A percentile compares a stretch with the other conserved stretches of the same genome.
Conservation (phyloP, 2,888 invertebrate genomes). For the Andrena dorsata region DNA sequence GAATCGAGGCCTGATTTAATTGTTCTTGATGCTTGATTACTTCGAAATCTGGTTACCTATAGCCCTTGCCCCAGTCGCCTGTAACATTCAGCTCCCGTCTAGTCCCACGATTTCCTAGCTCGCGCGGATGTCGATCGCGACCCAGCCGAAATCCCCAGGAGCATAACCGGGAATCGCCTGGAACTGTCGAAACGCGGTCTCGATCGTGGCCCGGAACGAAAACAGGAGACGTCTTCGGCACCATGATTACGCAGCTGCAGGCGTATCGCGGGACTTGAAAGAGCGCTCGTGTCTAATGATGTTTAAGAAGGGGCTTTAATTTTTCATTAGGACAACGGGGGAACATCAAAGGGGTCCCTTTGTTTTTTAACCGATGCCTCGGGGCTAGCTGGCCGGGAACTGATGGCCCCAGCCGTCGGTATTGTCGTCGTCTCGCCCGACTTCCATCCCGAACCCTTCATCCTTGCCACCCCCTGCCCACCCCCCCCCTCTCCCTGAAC, state of each 20-base stretch:
- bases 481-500: conserved; percentile 34
- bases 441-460: conserved; percentile 71
- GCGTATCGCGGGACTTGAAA: conserved; percentile 73
- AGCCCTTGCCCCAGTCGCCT: not conserved
- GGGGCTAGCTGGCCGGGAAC: conserved; percentile 75
- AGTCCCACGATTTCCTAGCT: not conserved
- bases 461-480: conserved; percentile 45
- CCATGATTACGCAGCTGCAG: conserved; percentile 66
- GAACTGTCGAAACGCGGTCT: conserved; percentile 15
- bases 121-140: not conserved
- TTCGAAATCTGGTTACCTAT: not conserved
- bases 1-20: conserved; percentile 8
- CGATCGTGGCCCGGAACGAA: conserved; percentile 39
- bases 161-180: not conserved
- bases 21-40: not conserved
- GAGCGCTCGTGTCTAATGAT: conserved; percentile 83
- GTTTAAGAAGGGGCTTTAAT: conserved; percentile 85
- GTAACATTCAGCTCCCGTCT: not conserved
- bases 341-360: conserved; percentile 83
- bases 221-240: conserved; percentile 49
- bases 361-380: conserved; percentile 82
- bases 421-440: conserved; percentile 74
- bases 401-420: conserved; percentile 60
- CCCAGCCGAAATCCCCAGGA: not conserved
- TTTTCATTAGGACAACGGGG: conserved; percentile 83